Conservation (phyloP, 2,797 vertebrate species). For the Pseudochirops cupreus region DNA sequence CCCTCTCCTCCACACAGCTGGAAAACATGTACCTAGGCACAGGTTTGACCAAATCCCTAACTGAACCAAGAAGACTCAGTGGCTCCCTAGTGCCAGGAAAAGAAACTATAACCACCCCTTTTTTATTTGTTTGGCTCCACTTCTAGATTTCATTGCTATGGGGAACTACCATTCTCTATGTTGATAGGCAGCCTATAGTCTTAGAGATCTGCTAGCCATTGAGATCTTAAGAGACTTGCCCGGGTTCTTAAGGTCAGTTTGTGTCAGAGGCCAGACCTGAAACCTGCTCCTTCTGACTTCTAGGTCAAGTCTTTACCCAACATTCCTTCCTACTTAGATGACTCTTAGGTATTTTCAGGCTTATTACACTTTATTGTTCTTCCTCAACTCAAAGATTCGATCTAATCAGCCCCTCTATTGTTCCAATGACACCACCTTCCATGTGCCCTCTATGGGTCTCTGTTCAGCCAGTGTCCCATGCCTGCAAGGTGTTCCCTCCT, state of each 20-base stretch:
- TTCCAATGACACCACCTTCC: background rate
- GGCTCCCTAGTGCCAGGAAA: background rate
- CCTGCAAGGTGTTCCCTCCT: background rate
- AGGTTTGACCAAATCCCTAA: background rate
- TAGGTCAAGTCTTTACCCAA: background rate
- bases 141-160: background rate
- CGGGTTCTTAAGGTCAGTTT: background rate
- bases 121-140: background rate
- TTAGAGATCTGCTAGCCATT: background rate
- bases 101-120: background rate
- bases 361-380: background rate
- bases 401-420: background rate
- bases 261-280: background rate
- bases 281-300: background rate
- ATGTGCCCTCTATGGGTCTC: background rate
- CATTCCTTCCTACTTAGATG: background rate
- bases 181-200: background rate
- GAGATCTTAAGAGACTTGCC: background rate
- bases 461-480: background rate
- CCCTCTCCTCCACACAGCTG: background rate
- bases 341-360: background rate
- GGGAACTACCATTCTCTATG: background rate
- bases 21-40: background rate
- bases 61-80: background rate
- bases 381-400: background rate